A percentile compares a stretch with the other conserved stretches of the same genome.
Conservation (phyloP, 2,888 invertebrate genomes). For the Pinctada fucata region DNA sequence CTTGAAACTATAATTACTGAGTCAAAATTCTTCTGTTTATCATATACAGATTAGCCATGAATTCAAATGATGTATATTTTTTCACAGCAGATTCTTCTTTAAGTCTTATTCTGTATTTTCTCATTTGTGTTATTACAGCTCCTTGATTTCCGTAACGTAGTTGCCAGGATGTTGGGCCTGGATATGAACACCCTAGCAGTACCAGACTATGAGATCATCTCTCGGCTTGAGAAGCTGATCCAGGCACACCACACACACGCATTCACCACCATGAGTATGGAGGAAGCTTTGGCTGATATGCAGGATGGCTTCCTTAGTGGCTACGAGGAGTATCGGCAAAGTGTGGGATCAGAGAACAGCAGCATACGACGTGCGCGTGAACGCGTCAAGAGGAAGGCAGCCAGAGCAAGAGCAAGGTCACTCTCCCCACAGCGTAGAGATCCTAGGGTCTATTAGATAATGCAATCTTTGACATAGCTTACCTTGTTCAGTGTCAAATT, state of each 20-base stretch:
- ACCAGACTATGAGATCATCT: constrained; percentile 77
- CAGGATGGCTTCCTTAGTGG: constrained; percentile 70
- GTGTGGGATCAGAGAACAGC: constrained; percentile 47
- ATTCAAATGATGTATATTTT: too few species aligned
- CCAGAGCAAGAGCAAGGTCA: constrained; percentile 66
- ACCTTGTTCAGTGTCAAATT: too few species aligned
- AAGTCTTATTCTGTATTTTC: too few species aligned
- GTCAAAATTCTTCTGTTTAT: too few species aligned
- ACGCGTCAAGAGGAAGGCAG: constrained; percentile 57
- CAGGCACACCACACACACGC: constrained; percentile 74
- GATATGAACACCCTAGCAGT: constrained; percentile 76
- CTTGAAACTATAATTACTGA: too few species aligned
- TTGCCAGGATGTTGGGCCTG: constrained; percentile 77
- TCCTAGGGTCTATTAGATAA: constrained; percentile 66
- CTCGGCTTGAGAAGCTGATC: constrained; percentile 76
- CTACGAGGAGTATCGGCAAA: constrained; percentile 61
- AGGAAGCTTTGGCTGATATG: constrained; percentile 71
- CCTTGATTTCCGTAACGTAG: constrained; percentile 75
- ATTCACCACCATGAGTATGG: constrained; percentile 69
- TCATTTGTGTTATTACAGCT: constrained; percentile 71
- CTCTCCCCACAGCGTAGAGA: constrained; percentile 69
- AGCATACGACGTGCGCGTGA: constrained; percentile 56
- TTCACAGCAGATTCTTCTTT: too few species aligned
- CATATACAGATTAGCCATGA: too few species aligned
- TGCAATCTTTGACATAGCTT: not conserved